phyloP scores from a whole-genome alignment of 2,113 vertebrate species.

The Notiomystis cincta region DNA sequence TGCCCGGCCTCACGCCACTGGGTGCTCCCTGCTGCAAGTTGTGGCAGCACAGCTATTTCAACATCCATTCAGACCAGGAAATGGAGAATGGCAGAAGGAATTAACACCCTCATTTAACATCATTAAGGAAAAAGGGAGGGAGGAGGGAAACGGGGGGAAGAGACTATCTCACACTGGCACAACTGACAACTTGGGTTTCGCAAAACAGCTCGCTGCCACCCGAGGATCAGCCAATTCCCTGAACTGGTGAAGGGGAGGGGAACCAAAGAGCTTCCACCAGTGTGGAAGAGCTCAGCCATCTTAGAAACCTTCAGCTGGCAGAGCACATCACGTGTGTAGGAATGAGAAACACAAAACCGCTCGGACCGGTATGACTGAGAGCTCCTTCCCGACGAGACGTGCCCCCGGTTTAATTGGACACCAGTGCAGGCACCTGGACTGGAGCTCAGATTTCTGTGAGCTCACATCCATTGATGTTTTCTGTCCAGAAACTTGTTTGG shows the following conservation, averaged over 20 bases:
- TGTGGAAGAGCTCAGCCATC: neutral
- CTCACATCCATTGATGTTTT: neutral
- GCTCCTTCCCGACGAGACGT: neutral
- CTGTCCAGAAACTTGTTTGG: neutral
- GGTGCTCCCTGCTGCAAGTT: slow-evolving; percentile 9
- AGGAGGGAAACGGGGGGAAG: accelerated
- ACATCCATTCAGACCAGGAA: slow-evolving; percentile 29
- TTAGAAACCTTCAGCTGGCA: neutral
- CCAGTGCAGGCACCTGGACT: neutral
- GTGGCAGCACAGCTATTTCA: slow-evolving; percentile 33
- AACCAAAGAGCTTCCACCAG: neutral
- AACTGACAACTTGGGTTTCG: neutral
- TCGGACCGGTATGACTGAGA: neutral
- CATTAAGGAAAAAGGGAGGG: neutral
- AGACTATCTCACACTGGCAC: neutral
- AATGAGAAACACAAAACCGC: neutral
- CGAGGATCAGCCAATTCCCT: neutral
- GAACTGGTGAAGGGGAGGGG: neutral
- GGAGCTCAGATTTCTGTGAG: neutral
- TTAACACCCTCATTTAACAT: neutral
- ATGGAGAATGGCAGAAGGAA: neutral
- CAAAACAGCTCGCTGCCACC: neutral
- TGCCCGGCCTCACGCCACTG: neutral
- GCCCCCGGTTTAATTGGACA: neutral
- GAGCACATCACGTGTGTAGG: neutral